Conservation (phyloP, 2,888 invertebrate species). For the Myopa testacea region DNA sequence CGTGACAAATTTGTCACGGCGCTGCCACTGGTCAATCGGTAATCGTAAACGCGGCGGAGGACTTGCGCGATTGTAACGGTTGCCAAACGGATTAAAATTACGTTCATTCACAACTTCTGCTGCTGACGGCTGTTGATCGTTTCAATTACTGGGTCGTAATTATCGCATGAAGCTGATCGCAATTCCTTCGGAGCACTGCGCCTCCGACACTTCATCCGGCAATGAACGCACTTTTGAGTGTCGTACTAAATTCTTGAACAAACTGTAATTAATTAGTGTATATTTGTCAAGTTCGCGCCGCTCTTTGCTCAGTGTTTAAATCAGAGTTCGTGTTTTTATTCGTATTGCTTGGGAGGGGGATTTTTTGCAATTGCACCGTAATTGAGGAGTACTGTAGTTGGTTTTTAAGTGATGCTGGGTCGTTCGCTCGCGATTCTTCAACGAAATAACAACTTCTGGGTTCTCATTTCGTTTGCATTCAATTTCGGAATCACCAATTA, state of each 20-base stretch:
- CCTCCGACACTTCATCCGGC: conserved; percentile 33
- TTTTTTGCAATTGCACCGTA: conserved; percentile 24
- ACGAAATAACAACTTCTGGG: too few species aligned
- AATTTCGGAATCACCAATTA: too few species aligned
- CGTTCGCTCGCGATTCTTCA: too few species aligned
- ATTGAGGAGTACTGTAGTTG: neutral
- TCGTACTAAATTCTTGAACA: conserved; percentile 67
- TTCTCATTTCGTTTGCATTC: too few species aligned
- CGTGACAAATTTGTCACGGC: conserved; percentile 52
- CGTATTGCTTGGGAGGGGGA: conserved; percentile 17
- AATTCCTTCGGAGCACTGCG: conserved; percentile 17
- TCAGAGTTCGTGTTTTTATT: conserved; percentile 3
- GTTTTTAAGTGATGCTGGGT: conserved; percentile 18
- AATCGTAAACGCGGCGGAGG: conserved; percentile 34
- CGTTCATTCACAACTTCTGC: conserved; percentile 21
- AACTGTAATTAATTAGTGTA: conserved; percentile 70
- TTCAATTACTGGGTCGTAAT: conserved; percentile 41
- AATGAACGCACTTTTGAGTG: conserved; percentile 64
- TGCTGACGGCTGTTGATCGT: conserved; percentile 21
- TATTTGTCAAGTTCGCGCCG: conserved; percentile 67
- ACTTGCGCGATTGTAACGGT: neutral
- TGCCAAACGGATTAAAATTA: conserved; percentile 2
- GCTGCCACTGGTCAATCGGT: conserved; percentile 38
- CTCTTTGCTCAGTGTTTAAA: conserved; percentile 40
- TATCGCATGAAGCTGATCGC: conserved; percentile 46